Evolutionary conservation across 2,113 vertebrate genomes (phyloP).

Genomic region (Vanacampus margaritifer): DNA sequence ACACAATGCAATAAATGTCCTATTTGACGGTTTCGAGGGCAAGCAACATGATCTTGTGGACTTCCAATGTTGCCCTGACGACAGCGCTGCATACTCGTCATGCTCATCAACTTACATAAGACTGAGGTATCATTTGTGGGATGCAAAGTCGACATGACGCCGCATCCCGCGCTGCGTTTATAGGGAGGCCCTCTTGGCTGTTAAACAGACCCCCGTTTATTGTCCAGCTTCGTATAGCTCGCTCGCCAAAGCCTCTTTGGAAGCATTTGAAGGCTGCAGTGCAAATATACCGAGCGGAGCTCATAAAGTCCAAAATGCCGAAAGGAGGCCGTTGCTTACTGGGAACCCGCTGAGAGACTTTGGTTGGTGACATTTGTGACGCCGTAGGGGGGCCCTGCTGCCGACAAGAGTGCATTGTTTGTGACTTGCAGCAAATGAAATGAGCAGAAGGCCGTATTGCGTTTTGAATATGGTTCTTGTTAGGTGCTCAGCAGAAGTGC

Average conservation of each 20-base stretch:
- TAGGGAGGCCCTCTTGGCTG: constrained; percentile 52
- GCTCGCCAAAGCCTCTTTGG: constrained; percentile 52
- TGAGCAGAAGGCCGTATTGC: constrained; percentile 7
- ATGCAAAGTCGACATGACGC: background rate
- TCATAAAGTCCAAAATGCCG: constrained; percentile 57
- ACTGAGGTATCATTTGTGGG: background rate
- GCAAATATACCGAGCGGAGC: constrained; percentile 57
- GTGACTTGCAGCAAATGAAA: constrained; percentile 14
- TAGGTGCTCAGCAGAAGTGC: constrained; percentile 46
- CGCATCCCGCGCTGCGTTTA: constrained; percentile 42
- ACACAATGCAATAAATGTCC: no score
- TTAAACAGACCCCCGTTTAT: constrained; percentile 66
- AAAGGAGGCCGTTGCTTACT: constrained; percentile 48
- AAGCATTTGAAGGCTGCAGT: constrained; percentile 52
- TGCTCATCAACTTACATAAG: background rate
- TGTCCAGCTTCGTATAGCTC: constrained; percentile 58
- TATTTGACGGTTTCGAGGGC: no score
- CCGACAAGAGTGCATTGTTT: constrained; percentile 32
- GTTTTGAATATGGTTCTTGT: constrained; percentile 52
- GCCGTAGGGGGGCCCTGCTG: constrained; percentile 6
- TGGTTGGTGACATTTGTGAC: constrained; percentile 36
- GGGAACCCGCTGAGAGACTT: constrained; percentile 45
- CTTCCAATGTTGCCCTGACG: no score
- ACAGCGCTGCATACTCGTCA: background rate
- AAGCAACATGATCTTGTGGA: no score